A percentile compares a stretch with the other conserved stretches of the same genome.
Evolutionary conservation across 2,113 vertebrate genomes (phyloP).

Genomic region (Notothenia rossii): DNA sequence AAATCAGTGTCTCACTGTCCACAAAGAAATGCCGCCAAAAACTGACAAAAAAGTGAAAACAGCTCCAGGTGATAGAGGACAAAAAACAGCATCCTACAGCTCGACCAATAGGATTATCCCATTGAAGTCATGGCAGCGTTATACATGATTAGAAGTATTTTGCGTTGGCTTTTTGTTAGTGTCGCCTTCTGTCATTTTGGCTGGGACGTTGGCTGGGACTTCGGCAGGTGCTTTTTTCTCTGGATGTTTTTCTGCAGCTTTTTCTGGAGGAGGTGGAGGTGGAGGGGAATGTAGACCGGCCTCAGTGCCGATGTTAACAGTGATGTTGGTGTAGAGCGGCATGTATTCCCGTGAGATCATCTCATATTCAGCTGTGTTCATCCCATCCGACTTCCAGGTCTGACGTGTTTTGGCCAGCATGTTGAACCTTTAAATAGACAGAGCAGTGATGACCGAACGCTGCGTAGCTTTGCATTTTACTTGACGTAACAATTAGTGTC

Average conservation of each 20-base stretch:
- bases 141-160: neutral
- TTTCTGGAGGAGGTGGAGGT: neutral
- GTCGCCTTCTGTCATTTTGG: constrained; percentile 36
- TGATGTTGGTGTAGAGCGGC: constrained; percentile 89
- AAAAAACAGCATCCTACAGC: constrained; percentile 7
- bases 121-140: constrained; percentile 20
- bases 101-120: constrained; percentile 19
- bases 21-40: constrained; percentile 5
- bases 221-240: neutral
- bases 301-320: constrained; percentile 83
- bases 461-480: neutral
- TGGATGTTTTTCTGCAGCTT: constrained; percentile 3
- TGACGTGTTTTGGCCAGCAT: constrained; percentile 83
- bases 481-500: neutral
- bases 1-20: neutral
- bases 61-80: neutral
- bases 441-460: neutral
- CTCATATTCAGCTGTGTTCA: constrained; percentile 82
- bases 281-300: constrained; percentile 47
- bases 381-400: constrained; percentile 83
- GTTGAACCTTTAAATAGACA: constrained; percentile 79
- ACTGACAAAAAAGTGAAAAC: neutral
- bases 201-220: neutral
- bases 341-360: constrained; percentile 79
- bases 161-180: constrained; percentile 3